Base-by-base conservation (phyloP, 2,888 invertebrate genomes). In the Eustalomyia histrio region DNA sequence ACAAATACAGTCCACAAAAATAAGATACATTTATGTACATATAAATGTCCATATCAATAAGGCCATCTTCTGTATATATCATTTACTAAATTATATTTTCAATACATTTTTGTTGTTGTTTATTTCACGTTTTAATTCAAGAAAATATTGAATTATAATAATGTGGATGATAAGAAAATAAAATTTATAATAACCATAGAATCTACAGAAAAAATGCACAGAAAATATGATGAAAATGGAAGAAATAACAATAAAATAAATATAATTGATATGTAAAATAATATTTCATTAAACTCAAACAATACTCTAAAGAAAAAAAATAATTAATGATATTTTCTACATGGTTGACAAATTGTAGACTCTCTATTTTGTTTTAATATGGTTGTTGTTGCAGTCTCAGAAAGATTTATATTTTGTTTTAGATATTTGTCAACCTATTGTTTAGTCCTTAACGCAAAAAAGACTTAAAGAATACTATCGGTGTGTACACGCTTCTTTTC, bases 181-280 rank as follows among this genome's bases (percentile, higher is more conserved):
- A 33, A 29, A 29, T 6, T 29, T 67, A 63, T 65, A 68, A 50
- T 52, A 67, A 52, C 65, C 71, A 52, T 75, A 76, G 21, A 53
- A 61, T 1, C 7, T n/a, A 47, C 60, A 33, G 47, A 67, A 65
- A 14, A 61, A 80, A 75, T 47, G 61, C 29, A 72, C 0, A n/a
- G 4, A 47, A 47, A 47, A 47, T n/a, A 12, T n/a, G 29, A 55
- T 53, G 43, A 10, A 74, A 29, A 67, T n/a, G 16, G 21, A 16
- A 73, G 17, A 43, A 75, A 43, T 21, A 17, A 63, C 57, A 65
- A 67, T 33, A 60, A 61, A 21, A 72, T 33, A 58, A 50, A 83
- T 85, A 87, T 89, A 90, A 89, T 88, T 90, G 90, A 89, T 89
- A 89, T 89, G 89, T 90, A 89, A 89, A 89, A 87, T 90, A 89